Evolutionary conservation across 2,113 vertebrate species (phyloP), one percentile per base, ranked within the genome.

Genomic region (Hippocampus mohnikei): DNA sequence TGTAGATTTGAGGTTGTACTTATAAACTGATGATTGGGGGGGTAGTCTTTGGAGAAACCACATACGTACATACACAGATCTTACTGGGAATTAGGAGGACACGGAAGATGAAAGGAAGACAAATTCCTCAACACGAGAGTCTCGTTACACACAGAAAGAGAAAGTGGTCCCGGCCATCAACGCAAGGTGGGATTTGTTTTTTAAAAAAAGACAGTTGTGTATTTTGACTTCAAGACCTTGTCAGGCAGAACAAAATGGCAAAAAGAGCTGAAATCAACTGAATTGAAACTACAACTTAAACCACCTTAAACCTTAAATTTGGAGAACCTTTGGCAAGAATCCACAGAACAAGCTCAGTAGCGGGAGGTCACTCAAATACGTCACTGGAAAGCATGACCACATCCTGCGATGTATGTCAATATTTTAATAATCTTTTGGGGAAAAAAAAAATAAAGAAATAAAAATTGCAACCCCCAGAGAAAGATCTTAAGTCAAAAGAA

Each of bases 1-100:
- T 87, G 86, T 78, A 76, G 72, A 74, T 82, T 60, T 61, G 59
- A 72, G 75, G 70, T 71, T 52, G 60, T 58, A 70, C 60, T 62
- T 64, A 42, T 25, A 46, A 65, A 65, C 12, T 3, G 42, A 46
- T 65, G 41, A 65, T 65, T 65, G n/a, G 66, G 53, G 56, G 40
- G 66, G 46, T 46, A 37, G 25, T 52, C 50, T 37, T 40, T 55
- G 29, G 15, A 29, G 42, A 75, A 81, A 78, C 42, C 71, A 70
- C 60, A 58, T 29, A 4, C 50, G 21, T 48, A 15, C 8, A 59
- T 15, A 44, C 42, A 44, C 12, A 44, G 23, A 25, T 20, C 42
- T 73, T 66, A 29, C 56, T 16, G 5, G 60, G 11, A 75, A 55
- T 44, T 13, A 59, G 59, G 73, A 33, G 23, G 40, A 25, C 63